Evolutionary conservation across 2,888 invertebrate genomes (phyloP), one percentile per base, ranked within the genome.

Genomic region (Lagria hirta): DNA sequence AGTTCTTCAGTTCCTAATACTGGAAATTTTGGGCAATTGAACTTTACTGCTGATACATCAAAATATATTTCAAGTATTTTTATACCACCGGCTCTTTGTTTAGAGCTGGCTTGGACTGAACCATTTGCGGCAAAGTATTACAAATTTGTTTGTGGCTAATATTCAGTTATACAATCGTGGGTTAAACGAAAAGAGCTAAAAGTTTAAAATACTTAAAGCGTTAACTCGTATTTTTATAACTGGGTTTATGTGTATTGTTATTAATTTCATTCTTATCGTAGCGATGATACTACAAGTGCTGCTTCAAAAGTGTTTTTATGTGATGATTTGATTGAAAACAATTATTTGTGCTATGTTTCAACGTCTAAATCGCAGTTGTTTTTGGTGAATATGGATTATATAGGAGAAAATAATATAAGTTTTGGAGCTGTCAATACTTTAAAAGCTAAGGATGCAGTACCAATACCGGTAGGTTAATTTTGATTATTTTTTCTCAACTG

Each of bases 61-160:
- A 63, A 66, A 57, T 52, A 58, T 3, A 61, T 62, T 41, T 58
- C 64, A 3, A 54, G 7, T 18, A 18, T 18, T 18, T 18, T 18
- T 4, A 18, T 18, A 7, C 18, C 18, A 18, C 94, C 95, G 0
- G 87, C 89, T 55, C 77, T 94, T 50, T 94, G 93, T 61, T 74
- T 96, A 26, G 94, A 96, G 55, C 86, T 88, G 63, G 74, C 94
- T 7, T 96, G 95, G 95, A 87, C 87, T 0, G 95, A 95, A 60
- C 82, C 74, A 44, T 74, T 51, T 41, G 51, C 59, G 28, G 37
- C 22, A 45, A 11, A 35, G n/a, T 14, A 30, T 18, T 11, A 29
- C 21, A 32, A 16, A 41, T 17, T 26, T n/a, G n/a, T n/a, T n/a
- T n/a, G n/a, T n/a, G n/a, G n/a, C n/a, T n/a, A n/a, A n/a, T n/a